Base-by-base conservation (phyloP, 1,140 invertebrate species). In the Lethrus apterus region DNA sequence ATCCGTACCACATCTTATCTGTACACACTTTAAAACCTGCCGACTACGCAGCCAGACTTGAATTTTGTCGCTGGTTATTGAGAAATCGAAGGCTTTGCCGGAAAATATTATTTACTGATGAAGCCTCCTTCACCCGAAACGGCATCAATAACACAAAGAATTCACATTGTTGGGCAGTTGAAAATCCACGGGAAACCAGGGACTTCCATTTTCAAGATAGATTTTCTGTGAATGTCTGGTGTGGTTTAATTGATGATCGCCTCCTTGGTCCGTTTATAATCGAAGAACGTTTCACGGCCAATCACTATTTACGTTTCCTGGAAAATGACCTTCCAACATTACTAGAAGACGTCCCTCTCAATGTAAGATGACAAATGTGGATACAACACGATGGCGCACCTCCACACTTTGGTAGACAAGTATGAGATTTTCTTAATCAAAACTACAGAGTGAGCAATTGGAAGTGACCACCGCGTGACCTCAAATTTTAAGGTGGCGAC, bases 381-480 rank as follows among this genome's bases (percentile, higher is more conserved):
- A 33, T 33, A 33, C 32, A 33, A 13, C 14, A 50, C 49, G 45
- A 31, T 30, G 29, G 42, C 19, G 42, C 42, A n/a, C 50, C 47
- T 32, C 46, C 57, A 34, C 64, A 69, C 54, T 64, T 50, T 33
- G 21, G 21, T 18, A 24, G 36, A 9, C 32, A 21, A 49, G 64
- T 67, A 7, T 44, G 56, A 8, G 19, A 50, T 32, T 59, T 46
- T 26, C 47, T 69, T 17, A 51, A 69, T 40, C 44, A 47, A 33
- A 45, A 29, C 40, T 52, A 50, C 19, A 19, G n/a, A n/a, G n/a
- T n/a, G n/a, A n/a, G n/a, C n/a, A n/a, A n/a, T n/a, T n/a, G n/a
- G n/a, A n/a, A n/a, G n/a, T n/a, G n/a, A n/a, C n/a, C n/a, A n/a
- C n/a, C n/a, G n/a, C n/a, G n/a, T n/a, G n/a, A n/a, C n/a, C n/a